Conservation (phyloP, 1,140 invertebrate genomes). For the Cyrtorhinus lividipennis region DNA sequence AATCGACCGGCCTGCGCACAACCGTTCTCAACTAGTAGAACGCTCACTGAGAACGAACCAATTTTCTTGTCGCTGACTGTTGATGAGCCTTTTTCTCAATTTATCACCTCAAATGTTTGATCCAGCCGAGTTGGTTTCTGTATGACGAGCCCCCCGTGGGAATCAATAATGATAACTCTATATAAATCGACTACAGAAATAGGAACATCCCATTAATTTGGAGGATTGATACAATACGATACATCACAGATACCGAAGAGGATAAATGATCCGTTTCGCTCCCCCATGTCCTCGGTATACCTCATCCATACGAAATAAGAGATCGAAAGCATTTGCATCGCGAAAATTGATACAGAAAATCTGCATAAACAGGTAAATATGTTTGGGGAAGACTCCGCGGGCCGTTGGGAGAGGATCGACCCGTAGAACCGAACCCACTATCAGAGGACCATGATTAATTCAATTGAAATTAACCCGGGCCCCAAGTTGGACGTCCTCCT, state of each 20-base stretch:
- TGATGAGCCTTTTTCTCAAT: too few species aligned
- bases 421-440: neutral
- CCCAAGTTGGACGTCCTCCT: neutral
- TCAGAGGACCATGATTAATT: constrained; percentile 4
- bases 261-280: neutral
- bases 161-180: too few species aligned
- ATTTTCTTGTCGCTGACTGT: too few species aligned
- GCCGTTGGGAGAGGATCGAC: constrained; percentile 1
- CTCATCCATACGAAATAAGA: neutral
- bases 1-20: too few species aligned
- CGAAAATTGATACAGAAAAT: constrained; percentile 6
- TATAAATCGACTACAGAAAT: too few species aligned
- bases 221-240: neutral
- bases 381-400: constrained; percentile 1
- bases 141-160: too few species aligned
- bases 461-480: constrained; percentile 4
- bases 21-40: too few species aligned
- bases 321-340: neutral
- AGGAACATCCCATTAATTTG: too few species aligned
- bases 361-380: constrained; percentile 10
- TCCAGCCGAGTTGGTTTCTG: too few species aligned
- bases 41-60: too few species aligned
- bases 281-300: neutral
- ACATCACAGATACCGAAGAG: neutral
- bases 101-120: too few species aligned